Base-by-base conservation (phyloP, 2,888 invertebrate genomes). In the Noctua janthe region DNA sequence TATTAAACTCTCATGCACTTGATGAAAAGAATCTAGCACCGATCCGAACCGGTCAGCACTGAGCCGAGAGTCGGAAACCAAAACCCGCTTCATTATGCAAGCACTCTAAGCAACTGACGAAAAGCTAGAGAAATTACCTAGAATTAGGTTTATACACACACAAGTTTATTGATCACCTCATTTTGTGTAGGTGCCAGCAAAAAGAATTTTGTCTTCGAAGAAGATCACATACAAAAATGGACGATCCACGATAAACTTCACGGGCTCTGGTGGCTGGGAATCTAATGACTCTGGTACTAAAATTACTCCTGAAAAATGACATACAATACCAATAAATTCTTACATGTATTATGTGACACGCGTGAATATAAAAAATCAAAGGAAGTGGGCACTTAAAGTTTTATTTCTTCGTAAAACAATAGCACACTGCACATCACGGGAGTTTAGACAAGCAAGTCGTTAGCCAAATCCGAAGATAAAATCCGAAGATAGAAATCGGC, bases 181-280 rank as follows among this genome's bases (percentile, higher is more conserved):
- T 15, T 84, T 59, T 35, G 81, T 82, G 66, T 79, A 88, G 23
- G 82, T 88, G 59, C 91, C 91, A 62, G 84, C 80, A 78, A 91
- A 91, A 20, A 91, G 62, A n/a, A 83, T 72, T 76, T 87, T 90
- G 71, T 90, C 91, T 71, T 88, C 69, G 39, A 83, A 72, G 13
- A 91, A 73, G 35, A 91, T 89, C 13, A 81, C 11, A 49, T 87
- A 89, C 35, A 91, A 75, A 74, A 89, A 88, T 47, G 90, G 91
- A 43, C 73, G 91, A 72, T 91, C 89, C 43, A 85, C 88, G 35
- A 67, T 84, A 67, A 89, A 88, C 54, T 79, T 74, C 59, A 87
- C 43, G 4, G 87, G 71, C 10, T 79, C 66, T 1, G 89, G 92
- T 10, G 88, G 87, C 35, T 2, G 84, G 13, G 43, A 79, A 66